phyloP scores from a whole-genome alignment of 1,140 invertebrate species.

The Lanistes nyassanus region DNA sequence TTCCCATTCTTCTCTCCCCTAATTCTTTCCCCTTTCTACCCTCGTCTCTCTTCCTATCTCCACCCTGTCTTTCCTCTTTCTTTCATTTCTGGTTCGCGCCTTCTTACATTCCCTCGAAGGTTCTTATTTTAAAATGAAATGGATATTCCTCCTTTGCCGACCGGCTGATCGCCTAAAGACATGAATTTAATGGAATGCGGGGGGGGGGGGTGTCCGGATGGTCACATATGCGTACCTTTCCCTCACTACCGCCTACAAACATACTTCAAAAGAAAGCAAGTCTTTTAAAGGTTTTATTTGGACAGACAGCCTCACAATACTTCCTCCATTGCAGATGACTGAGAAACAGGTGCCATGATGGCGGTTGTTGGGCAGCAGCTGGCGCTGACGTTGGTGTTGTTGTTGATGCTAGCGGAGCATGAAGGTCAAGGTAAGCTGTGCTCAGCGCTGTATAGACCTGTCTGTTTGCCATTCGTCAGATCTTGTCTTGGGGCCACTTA shows the following conservation, averaged over 20 bases:
- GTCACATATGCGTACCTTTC: not conserved
- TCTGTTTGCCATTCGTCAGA: not conserved
- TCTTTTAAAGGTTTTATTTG: not conserved
- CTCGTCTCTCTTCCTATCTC: not conserved
- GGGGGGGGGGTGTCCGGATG: not conserved
- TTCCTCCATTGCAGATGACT: slow-evolving; percentile 5
- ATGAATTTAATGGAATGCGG: not conserved
- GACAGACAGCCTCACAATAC: not conserved
- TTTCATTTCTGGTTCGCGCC: not conserved
- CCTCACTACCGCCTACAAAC: not conserved
- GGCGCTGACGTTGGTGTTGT: not conserved
- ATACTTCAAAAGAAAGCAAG: too few species aligned
- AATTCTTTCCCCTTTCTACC: not conserved
- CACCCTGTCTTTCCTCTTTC: not conserved
- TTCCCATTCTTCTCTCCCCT: not conserved
- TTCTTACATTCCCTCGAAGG: not conserved
- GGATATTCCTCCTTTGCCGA: not conserved
- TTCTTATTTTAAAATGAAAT: not conserved
- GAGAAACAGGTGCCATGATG: not conserved
- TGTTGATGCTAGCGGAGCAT: not conserved
- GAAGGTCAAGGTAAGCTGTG: not conserved
- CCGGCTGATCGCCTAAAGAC: not conserved
- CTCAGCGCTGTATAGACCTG: not conserved
- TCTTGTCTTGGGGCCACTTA: too few species aligned
- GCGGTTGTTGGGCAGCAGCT: not conserved